Evolutionary conservation across 2,113 vertebrate species (phyloP), one percentile per base, ranked within the genome.

Genomic region (Ptychochromis oligacanthus): DNA sequence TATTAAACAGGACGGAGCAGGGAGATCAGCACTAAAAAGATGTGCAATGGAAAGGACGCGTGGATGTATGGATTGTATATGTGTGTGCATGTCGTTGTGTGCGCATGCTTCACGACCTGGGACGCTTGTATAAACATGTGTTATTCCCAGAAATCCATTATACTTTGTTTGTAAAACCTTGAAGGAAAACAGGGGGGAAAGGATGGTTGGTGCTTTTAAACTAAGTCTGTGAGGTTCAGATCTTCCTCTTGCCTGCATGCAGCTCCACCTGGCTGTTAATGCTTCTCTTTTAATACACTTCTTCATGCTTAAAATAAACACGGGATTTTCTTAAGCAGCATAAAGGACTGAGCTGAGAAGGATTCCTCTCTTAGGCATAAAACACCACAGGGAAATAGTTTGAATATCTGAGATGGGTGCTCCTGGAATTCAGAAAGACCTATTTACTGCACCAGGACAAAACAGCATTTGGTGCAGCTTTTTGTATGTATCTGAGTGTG

Each of bases 371-470:
- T 38, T 1, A 64, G 65, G 79, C 82, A 58, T 79, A 52, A 86
- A 90, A 84, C 87, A 74, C 83, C 46, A 17, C 40, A 60, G 83
- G 77, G 61, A 84, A 85, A 93, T 91, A 90, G 88, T 91, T 92
- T 34, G 11, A 64, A 91, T 93, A 43, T 90, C 84, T 93, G 84
- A 87, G 80, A 77, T 31, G 79, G 81, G 74, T 81, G 78, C 90
- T 91, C 18, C 77, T 86, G 81, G 87, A 86, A 88, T 93, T 77
- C 60, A 82, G 22, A 87, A 78, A 75, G 84, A n/a, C 52, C 64
- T 57, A 80, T 85, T 78, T 82, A 76, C 55, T 81, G 65, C 64
- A 81, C 61, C 31, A 79, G 56, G 57, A 59, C 55, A 80, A 22
- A 83, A 55, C 36, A 0, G 7, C 62, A 77, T 26, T 58, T 28